These are phyloP conservation scores for Branchipolynoe longqiensis DNA, from an alignment of 2,888 invertebrate species.

Conservation along the genomic window DNA sequence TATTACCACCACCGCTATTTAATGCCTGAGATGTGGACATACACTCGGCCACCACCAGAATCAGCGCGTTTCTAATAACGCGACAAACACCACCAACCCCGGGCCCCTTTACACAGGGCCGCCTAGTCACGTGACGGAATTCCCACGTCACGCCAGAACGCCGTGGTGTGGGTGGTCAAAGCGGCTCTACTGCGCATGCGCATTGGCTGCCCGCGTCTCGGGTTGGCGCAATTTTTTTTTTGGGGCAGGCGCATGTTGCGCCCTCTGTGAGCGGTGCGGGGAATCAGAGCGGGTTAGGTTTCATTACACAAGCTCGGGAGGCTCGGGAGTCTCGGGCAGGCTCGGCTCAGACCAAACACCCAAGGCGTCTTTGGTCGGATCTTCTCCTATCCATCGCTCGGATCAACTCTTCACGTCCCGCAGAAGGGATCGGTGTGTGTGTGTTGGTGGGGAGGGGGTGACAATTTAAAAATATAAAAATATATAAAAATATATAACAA, in stretches of 20 bases:
- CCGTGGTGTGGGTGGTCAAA: slow-evolving; percentile 18
- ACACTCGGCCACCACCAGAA: too few relatives aligned
- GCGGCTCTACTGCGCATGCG: background rate
- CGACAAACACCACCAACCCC: too few relatives aligned
- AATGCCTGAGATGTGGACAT: too few relatives aligned
- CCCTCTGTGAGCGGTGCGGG: background rate
- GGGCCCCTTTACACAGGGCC: background rate
- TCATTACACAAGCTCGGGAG: slow-evolving; percentile 29
- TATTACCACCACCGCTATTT: too few relatives aligned
- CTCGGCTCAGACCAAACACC: slow-evolving; percentile 20
- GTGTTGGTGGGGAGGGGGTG: too few relatives aligned
- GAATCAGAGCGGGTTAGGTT: slow-evolving; percentile 37
- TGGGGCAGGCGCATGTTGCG: background rate
- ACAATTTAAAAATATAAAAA: too few relatives aligned
- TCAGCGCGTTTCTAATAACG: too few relatives aligned
- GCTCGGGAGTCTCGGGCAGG: background rate
- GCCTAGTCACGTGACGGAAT: background rate
- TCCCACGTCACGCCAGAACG: background rate
- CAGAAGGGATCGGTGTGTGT: too few relatives aligned
- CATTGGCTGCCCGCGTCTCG: background rate
- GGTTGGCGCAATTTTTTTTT: slow-evolving; percentile 23
- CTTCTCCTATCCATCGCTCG: slow-evolving; percentile 15
- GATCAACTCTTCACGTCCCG: slow-evolving; percentile 31
- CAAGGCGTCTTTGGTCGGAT: slow-evolving; percentile 45
- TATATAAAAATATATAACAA: too few relatives aligned